phyloP scores from a whole-genome alignment of 2,113 vertebrate species.

The Leptobrachium ailaonicum region DNA sequence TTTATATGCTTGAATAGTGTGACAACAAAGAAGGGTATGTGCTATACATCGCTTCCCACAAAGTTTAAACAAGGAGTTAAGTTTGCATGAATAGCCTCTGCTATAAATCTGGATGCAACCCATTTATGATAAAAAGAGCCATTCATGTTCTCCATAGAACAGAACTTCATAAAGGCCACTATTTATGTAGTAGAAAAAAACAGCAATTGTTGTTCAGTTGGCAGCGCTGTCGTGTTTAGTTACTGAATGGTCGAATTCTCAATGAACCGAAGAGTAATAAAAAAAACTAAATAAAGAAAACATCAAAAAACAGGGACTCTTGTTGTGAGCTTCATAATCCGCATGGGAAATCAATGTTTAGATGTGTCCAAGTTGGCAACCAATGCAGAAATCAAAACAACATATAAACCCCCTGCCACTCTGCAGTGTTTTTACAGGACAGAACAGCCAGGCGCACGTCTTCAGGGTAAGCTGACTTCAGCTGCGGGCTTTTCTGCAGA shows the following conservation, averaged over 20 bases:
- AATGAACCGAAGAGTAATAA: neutral
- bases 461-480: too few relatives aligned
- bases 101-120: neutral
- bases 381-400: too few relatives aligned
- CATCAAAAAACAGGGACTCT: neutral
- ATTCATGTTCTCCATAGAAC: conserved; percentile 4
- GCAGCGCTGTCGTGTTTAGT: neutral
- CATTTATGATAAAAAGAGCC: neutral
- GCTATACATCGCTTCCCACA: neutral
- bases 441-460: too few relatives aligned
- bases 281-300: too few relatives aligned
- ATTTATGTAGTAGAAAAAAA: neutral
- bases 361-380: neutral
- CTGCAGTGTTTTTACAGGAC: too few relatives aligned
- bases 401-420: too few relatives aligned
- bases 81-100: neutral
- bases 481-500: too few relatives aligned
- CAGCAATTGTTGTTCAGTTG: neutral
- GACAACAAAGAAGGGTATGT: neutral
- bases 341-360: neutral
- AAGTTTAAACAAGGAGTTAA: neutral
- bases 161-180: neutral
- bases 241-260: neutral
- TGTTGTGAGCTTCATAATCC: neutral
- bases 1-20: neutral